These are phyloP conservation scores for Alca torda DNA, from an alignment of 2,797 vertebrate species.

Conservation along the genomic window DNA sequence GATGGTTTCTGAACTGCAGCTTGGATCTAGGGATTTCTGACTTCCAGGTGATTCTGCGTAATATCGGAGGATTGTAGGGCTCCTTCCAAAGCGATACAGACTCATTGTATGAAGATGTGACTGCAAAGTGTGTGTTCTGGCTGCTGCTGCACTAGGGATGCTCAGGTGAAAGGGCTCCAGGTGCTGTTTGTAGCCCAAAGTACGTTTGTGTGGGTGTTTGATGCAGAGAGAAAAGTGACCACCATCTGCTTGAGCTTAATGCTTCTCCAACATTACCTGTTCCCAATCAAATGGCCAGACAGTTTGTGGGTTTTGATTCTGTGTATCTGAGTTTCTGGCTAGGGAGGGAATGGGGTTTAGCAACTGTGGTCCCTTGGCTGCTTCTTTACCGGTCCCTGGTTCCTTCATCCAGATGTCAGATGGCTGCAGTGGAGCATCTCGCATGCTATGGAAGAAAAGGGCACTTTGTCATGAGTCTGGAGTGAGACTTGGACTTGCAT, in stretches of 20 bases:
- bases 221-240: neutral
- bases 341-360: neutral
- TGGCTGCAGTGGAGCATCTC: neutral
- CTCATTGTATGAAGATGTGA: fast-evolving
- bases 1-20: neutral
- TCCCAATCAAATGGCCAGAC: fast-evolving
- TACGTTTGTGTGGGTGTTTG: fast-evolving
- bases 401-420: neutral
- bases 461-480: neutral
- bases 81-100: neutral
- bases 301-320: neutral
- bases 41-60: neutral
- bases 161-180: neutral
- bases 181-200: neutral
- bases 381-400: neutral
- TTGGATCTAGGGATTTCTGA: neutral
- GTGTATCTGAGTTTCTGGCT: neutral
- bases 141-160: neutral
- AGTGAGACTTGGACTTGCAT: neutral
- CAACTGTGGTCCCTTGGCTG: neutral
- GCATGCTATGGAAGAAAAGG: fast-evolving
- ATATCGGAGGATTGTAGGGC: neutral
- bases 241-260: neutral
- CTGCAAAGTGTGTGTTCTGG: too few relatives aligned
- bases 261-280: neutral